A percentile compares a stretch with the other conserved stretches of the same genome.
phyloP scores from a whole-genome alignment of 1,140 invertebrate genomes.

The Lycorma delicatula region DNA sequence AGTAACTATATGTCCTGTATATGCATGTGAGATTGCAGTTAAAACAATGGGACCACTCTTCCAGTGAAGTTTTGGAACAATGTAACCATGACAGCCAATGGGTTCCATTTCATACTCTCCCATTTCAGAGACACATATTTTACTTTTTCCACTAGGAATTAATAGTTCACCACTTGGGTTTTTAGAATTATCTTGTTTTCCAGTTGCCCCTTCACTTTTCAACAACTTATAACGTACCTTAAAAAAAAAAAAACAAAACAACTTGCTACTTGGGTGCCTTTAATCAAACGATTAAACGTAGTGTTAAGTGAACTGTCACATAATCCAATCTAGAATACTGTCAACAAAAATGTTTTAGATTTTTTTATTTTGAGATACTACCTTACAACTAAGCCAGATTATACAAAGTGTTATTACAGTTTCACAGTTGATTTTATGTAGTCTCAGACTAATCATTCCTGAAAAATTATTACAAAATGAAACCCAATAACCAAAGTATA shows the following conservation, averaged over 20 bases:
- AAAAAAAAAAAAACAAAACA: slow-evolving; percentile 21
- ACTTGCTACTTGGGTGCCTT: too few relatives aligned
- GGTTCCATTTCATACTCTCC: slow-evolving; percentile 69
- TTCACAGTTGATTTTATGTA: too few relatives aligned
- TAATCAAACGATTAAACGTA: too few relatives aligned
- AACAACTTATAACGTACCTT: slow-evolving; percentile 29
- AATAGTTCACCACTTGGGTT: slow-evolving; percentile 30
- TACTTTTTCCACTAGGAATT: slow-evolving; percentile 43
- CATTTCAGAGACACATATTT: slow-evolving; percentile 54
- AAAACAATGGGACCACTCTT: slow-evolving; percentile 43
- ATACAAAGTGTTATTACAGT: too few relatives aligned
- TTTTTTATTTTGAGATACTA: too few relatives aligned
- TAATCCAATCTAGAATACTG: too few relatives aligned
- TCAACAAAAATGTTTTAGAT: too few relatives aligned
- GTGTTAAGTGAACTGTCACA: too few relatives aligned
- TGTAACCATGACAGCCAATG: slow-evolving; percentile 75
- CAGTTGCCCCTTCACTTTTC: slow-evolving; percentile 10
- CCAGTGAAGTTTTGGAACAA: slow-evolving; percentile 45
- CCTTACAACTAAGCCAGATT: too few relatives aligned
- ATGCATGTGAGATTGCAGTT: slow-evolving; percentile 36
- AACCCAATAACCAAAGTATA: too few relatives aligned
- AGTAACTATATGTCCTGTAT: slow-evolving; percentile 30
- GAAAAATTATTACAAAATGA: too few relatives aligned
- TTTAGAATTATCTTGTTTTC: slow-evolving; percentile 13
- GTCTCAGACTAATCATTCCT: too few relatives aligned